Conservation (phyloP, 2,113 vertebrate genomes). For the Hippocampus comes region DNA sequence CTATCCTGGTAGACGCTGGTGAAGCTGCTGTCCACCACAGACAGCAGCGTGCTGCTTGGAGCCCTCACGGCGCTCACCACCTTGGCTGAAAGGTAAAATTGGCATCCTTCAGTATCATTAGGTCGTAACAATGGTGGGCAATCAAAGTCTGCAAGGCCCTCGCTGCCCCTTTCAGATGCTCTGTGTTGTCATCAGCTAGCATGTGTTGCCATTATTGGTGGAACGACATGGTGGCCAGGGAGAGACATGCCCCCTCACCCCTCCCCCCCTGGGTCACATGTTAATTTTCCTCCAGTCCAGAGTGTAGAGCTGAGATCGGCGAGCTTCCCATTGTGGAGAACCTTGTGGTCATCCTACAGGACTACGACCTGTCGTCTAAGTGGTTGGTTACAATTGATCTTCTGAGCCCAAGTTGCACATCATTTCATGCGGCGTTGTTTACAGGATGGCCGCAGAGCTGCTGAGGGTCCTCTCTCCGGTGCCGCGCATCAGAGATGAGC, state of each 20-base stretch:
- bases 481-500: conserved; percentile 76
- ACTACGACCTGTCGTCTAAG: conserved; percentile 84
- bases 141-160: too few species aligned
- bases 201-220: too few species aligned
- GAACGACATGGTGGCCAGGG: too few species aligned
- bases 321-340: conserved; percentile 79
- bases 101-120: not conserved
- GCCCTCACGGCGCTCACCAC: conserved; percentile 80
- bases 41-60: conserved; percentile 81
- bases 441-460: conserved; percentile 82
- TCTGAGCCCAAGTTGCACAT: not conserved
- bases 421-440: not conserved
- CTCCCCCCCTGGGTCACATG: not conserved
- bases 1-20: conserved; percentile 73
- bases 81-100: conserved; percentile 79
- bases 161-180: too few species aligned
- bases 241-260: too few species aligned
- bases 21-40: conserved; percentile 78
- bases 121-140: not conserved
- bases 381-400: conserved; percentile 61
- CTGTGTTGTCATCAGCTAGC: too few species aligned
- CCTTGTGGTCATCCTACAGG: conserved; percentile 82
- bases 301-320: conserved; percentile 81
- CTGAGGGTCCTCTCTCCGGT: conserved; percentile 81
- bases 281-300: conserved; percentile 59